phyloP scores from a whole-genome alignment of 1,140 invertebrate genomes.

The Conus ventricosus region DNA sequence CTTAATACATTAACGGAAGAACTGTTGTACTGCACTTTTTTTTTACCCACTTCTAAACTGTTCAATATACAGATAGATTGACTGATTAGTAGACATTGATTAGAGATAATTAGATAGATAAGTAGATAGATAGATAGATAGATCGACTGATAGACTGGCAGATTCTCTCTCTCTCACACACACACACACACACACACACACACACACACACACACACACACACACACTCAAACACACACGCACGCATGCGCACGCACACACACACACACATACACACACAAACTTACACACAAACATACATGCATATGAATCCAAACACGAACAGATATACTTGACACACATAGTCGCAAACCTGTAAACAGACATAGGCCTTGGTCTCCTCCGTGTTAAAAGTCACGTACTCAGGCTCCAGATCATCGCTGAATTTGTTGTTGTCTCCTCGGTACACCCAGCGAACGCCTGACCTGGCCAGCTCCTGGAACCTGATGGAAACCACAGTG shows the following conservation, averaged over 20 bases:
- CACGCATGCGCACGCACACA: neutral
- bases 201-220: conserved; percentile 4
- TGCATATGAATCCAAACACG: neutral
- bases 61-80: too few relatives aligned
- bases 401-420: conserved; percentile 55
- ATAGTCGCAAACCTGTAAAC: conserved; percentile 49
- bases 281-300: neutral
- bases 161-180: too few relatives aligned
- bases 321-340: neutral
- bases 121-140: too few relatives aligned
- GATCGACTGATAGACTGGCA: too few relatives aligned
- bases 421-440: conserved; percentile 47
- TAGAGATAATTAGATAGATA: too few relatives aligned
- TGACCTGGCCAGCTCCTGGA: conserved; percentile 28
- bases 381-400: conserved; percentile 51
- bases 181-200: neutral
- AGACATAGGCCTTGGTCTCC: conserved; percentile 50
- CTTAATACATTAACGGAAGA: too few relatives aligned
- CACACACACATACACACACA: neutral
- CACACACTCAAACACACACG: neutral
- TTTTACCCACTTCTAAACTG: too few relatives aligned
- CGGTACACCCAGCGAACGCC: conserved; percentile 51
- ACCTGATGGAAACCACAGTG: conserved; percentile 23
- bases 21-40: too few relatives aligned
- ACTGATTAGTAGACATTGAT: too few relatives aligned